Base-by-base conservation (phyloP, 2,113 vertebrate species). In the Dipodomys stephensi region DNA sequence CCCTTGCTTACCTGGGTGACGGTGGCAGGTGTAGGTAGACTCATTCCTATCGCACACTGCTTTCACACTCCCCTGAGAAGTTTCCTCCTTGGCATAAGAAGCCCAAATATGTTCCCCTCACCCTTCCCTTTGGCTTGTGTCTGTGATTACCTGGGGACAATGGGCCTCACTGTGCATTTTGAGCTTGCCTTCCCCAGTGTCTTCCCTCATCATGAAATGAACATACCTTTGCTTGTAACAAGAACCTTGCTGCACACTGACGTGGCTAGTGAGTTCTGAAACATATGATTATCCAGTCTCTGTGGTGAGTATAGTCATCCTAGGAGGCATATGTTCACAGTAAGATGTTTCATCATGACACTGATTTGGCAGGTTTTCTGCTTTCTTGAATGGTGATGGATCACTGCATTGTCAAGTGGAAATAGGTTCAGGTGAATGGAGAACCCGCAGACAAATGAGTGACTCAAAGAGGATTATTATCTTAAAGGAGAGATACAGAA, bases 381-480 rank as follows among this genome's bases (percentile, higher is more conserved):
- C 32, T 91, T 86, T 32, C 44, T 69, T 35, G 49, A 74, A 76
- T 88, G 76, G 67, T 20, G 80, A 3, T 62, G 25, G 32, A 82
- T 65, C 30, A n/a, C 78, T 35, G 27, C 8, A 68, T 46, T 88
- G 83, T 32, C 53, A 91, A 89, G 39, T 74, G 35, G 91, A 87
- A 89, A 83, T 71, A 83, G 12, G 65, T 83, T 87, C 53, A 28
- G 67, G 64, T 7, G 79, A 44, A 49, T 91, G 39, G 77, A 74
- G n/a, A 79, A 71, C 25, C 4, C 60, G 64, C 67, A 93, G 67
- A 67, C 13, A 73, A 53, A n/a, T 64, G 15, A 35, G 28, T 77
- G 46, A 77, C 5, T 83, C 30, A 74, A 86, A 69, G 12, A 69
- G 77, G 44, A 49, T 88, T 62, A 60, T 67, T 72, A 74, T 27